phyloP scores from a whole-genome alignment of 35 echinoderm and acorn worm species.

The Ophioderma brevispina region DNA sequence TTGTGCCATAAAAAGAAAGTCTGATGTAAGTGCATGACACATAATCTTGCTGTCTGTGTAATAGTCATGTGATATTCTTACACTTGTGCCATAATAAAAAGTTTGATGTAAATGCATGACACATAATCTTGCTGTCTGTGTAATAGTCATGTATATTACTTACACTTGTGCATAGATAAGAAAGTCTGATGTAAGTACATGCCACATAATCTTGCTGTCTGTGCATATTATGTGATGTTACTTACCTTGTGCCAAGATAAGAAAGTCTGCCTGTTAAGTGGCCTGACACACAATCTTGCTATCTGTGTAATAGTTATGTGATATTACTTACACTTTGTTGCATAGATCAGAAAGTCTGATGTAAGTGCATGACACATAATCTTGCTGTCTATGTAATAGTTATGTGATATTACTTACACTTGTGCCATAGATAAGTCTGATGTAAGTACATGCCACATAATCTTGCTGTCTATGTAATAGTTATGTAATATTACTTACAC shows the following conservation, averaged over 20 bases:
- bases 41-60: constrained; percentile 49
- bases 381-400: constrained; percentile 59
- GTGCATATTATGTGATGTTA: constrained; percentile 36
- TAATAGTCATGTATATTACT: too few relatives aligned
- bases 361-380: constrained; percentile 70
- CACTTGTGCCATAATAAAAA: too few relatives aligned
- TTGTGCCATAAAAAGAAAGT: constrained; percentile 83
- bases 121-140: too few relatives aligned
- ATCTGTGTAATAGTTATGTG: neutral
- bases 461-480: neutral
- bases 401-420: too few relatives aligned
- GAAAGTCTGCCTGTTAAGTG: too few relatives aligned
- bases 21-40: constrained; percentile 55
- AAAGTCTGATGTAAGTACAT: constrained; percentile 67
- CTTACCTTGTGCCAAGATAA: too few relatives aligned
- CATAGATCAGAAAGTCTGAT: constrained; percentile 72
- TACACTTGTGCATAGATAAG: constrained; percentile 81
- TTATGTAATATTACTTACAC: constrained; percentile 62
- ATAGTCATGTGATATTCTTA: too few relatives aligned
- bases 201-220: too few relatives aligned
- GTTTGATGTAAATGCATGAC: too few relatives aligned
- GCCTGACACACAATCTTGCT: constrained; percentile 55
- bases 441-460: too few relatives aligned
- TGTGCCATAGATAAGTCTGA: too few relatives aligned
- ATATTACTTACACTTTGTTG: too few relatives aligned